These are phyloP conservation scores for Argyrosomus regius DNA, from an alignment of 2,797 vertebrate genomes.

Conservation along the genomic window DNA sequence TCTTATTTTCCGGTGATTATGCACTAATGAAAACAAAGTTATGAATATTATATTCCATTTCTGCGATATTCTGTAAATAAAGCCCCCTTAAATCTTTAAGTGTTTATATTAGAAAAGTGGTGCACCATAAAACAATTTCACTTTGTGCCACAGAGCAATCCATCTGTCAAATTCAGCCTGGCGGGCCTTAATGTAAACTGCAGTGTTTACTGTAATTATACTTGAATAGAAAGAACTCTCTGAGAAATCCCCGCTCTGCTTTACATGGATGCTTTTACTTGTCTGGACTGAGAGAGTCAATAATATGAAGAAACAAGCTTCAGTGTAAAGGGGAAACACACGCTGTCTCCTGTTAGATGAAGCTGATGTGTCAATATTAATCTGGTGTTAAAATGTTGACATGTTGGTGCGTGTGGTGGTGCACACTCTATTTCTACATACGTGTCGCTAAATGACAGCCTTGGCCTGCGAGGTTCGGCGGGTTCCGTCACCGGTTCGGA, in stretches of 20 bases:
- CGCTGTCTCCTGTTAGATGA: not conserved
- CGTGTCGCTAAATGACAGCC: constrained; percentile 93
- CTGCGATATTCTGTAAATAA: too few relatives aligned
- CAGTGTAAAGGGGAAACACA: constrained; percentile 5
- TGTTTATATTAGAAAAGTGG: not conserved
- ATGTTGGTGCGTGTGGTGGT: not conserved
- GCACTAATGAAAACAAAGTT: too few relatives aligned
- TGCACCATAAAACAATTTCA: not conserved
- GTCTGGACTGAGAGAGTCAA: not conserved
- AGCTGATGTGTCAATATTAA: not conserved
- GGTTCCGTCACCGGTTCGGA: constrained; percentile 87
- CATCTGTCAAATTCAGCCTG: constrained; percentile 3
- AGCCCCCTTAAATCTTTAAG: not conserved
- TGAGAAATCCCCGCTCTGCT: not conserved
- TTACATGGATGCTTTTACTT: not conserved
- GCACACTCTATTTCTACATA: constrained; percentile 78
- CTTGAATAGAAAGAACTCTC: constrained; percentile 4
- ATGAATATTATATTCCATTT: too few relatives aligned
- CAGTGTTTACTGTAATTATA: constrained; percentile 2
- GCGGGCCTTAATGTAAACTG: not conserved
- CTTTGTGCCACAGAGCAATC: not conserved
- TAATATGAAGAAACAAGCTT: not conserved
- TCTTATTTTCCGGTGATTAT: too few relatives aligned
- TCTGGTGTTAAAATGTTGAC: too few relatives aligned
- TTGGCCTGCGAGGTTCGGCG: constrained; percentile 89